Evolutionary conservation across 1,140 invertebrate genomes (phyloP).

Genomic region (Campodea augens): DNA sequence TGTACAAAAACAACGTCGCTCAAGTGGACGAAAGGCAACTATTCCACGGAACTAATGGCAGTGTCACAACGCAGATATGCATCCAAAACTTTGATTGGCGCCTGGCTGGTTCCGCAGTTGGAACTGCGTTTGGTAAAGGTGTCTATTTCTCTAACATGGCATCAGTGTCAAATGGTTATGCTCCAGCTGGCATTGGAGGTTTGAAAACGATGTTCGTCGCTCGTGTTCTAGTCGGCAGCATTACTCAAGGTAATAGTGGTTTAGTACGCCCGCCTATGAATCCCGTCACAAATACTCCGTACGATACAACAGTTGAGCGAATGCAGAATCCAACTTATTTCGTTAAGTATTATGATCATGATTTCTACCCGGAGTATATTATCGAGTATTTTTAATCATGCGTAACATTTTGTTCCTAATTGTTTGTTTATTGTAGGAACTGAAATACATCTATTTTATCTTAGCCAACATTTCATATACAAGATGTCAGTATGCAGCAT

Average conservation of each 20-base stretch:
- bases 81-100: constrained; percentile 3
- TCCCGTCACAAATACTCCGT: not conserved
- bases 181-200: not conserved
- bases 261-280: not conserved
- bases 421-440: too few species aligned
- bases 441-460: too few species aligned
- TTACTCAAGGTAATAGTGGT: not conserved
- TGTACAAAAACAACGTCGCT: not conserved
- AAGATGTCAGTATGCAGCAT: too few species aligned
- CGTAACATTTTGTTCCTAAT: too few species aligned
- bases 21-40: not conserved
- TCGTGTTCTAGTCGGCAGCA: not conserved
- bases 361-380: not conserved
- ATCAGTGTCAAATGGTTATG: not conserved
- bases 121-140: constrained; percentile 1
- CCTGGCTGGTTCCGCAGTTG: constrained; percentile 1
- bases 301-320: not conserved
- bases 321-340: not conserved
- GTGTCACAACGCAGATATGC: not conserved
- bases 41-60: not conserved
- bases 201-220: not conserved
- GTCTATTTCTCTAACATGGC: constrained; percentile 1
- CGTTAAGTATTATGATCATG: constrained; percentile 1
- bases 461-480: too few species aligned
- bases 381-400: too few species aligned